A percentile compares a stretch with the other conserved stretches of the same genome.
phyloP scores from a whole-genome alignment of 1,140 invertebrate genomes.

The Bicyclus anynana region DNA sequence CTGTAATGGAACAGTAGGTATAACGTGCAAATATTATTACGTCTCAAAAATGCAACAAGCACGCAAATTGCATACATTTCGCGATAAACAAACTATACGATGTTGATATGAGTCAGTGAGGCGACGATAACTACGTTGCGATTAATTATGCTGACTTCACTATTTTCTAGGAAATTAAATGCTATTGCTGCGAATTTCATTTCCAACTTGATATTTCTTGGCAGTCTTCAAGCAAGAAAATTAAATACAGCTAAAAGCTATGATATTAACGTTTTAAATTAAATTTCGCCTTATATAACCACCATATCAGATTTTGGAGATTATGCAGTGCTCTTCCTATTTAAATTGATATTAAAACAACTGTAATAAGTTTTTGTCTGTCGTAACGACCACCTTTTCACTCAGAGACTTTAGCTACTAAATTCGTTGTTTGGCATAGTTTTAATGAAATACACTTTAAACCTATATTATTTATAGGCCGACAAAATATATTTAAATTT shows the following conservation, averaged over 20 bases:
- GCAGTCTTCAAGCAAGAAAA: constrained; percentile 5
- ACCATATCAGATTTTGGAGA: neutral
- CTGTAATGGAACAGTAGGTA: too few species aligned
- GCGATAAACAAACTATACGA: constrained; percentile 6
- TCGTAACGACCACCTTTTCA: too few species aligned
- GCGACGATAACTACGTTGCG: constrained; percentile 5
- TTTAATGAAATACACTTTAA: too few species aligned
- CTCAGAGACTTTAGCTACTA: too few species aligned
- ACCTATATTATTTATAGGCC: too few species aligned
- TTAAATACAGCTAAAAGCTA: constrained; percentile 1
- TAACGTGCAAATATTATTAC: neutral
- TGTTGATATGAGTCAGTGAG: constrained; percentile 4
- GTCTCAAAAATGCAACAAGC: constrained; percentile 2
- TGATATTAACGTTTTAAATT: constrained; percentile 6
- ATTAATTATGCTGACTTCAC: constrained; percentile 8
- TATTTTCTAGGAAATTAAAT: constrained; percentile 9
- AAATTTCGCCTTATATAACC: neutral
- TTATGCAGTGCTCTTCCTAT: neutral
- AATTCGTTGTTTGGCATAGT: too few species aligned
- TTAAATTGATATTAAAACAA: neutral
- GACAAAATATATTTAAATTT: too few species aligned
- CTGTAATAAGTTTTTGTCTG: too few species aligned
- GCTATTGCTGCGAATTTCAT: constrained; percentile 4
- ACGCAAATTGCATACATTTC: constrained; percentile 4
- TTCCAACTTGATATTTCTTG: constrained; percentile 7